These are phyloP conservation scores for Linnaemya tessellans DNA, from an alignment of 2,888 invertebrate genomes.

Conservation along the genomic window DNA sequence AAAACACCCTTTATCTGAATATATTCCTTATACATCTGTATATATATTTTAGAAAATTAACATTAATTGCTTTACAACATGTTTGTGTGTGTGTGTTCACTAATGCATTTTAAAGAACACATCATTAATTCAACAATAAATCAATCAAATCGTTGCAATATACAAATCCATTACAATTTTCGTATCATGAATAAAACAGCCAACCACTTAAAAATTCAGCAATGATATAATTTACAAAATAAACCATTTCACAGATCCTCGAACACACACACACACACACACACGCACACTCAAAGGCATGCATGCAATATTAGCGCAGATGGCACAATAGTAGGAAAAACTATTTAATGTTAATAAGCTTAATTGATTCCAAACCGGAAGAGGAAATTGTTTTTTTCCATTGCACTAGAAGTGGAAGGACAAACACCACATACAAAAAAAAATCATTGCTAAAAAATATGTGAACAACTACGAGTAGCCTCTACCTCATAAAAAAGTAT, in stretches of 20 bases:
- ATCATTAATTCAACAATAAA: constrained; percentile 26
- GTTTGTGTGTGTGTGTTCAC: too few relatives aligned
- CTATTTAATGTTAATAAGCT: constrained; percentile 64
- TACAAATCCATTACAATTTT: constrained; percentile 27
- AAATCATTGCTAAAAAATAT: neutral
- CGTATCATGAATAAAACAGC: constrained; percentile 24
- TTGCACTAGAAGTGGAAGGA: neutral
- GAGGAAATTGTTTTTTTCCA: constrained; percentile 28
- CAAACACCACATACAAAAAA: constrained; percentile 24
- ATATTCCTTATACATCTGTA: neutral
- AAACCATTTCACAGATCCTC: constrained; percentile 14
- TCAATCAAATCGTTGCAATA: constrained; percentile 7
- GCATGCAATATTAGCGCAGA: constrained; percentile 48
- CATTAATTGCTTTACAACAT: constrained; percentile 3
- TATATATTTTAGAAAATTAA: constrained; percentile 6
- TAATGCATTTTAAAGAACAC: constrained; percentile 8
- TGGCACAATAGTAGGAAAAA: constrained; percentile 37
- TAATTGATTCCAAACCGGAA: constrained; percentile 61
- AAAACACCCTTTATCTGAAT: too few relatives aligned
- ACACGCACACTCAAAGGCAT: neutral
- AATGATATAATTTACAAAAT: constrained; percentile 33
- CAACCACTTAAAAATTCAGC: constrained; percentile 43
- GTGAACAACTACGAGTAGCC: neutral
- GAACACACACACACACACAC: constrained; percentile 10
- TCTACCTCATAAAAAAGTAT: neutral